Evolutionary conservation across 2,888 invertebrate genomes (phyloP).

Genomic region (Phorcus lineatus): DNA sequence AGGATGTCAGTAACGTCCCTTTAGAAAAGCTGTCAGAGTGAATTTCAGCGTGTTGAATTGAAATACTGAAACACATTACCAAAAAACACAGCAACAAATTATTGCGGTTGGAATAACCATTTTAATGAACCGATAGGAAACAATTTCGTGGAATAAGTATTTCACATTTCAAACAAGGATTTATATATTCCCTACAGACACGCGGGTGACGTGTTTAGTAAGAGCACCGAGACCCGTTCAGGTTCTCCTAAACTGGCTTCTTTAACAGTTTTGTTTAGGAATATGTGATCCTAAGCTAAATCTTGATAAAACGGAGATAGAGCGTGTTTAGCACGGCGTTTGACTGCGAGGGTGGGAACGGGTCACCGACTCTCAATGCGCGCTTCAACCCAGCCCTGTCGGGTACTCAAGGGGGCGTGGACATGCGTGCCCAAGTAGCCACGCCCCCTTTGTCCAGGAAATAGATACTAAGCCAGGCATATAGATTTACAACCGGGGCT

Average conservation of each 20-base stretch:
- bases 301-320: neutral
- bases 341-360: neutral
- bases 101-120: too few species aligned
- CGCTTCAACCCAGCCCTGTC: neutral
- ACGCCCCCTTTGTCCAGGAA: slow-evolving; percentile 18
- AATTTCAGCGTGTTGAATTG: too few species aligned
- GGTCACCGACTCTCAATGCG: neutral
- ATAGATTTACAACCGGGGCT: neutral
- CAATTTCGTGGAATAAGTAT: too few species aligned
- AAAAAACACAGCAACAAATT: too few species aligned
- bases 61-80: too few species aligned
- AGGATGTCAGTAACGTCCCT: too few species aligned
- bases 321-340: neutral
- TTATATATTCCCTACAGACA: too few species aligned
- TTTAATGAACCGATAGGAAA: too few species aligned
- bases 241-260: neutral
- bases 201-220: too few species aligned
- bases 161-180: too few species aligned
- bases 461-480: slow-evolving; percentile 17
- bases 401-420: slow-evolving; percentile 21
- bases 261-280: slow-evolving; percentile 4
- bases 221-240: too few species aligned
- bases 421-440: slow-evolving; percentile 21
- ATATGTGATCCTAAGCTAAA: neutral
- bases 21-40: too few species aligned